Base-by-base conservation (phyloP, 2,797 vertebrate genomes). In the Leuciscus waleckii region DNA sequence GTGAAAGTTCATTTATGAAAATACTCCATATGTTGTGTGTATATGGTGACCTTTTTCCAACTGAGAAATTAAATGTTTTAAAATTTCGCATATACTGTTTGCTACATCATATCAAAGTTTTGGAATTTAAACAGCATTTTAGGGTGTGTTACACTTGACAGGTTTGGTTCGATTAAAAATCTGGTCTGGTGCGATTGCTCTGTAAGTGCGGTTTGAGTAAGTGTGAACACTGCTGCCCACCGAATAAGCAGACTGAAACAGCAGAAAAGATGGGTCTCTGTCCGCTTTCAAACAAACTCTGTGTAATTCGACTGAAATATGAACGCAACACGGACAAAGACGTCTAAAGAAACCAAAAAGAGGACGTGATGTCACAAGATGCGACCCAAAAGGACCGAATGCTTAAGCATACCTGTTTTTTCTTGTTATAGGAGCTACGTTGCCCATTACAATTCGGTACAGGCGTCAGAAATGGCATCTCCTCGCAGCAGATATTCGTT, bases 1-100 rank as follows among this genome's bases (percentile, higher is more conserved):
- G 75, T 56, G 32, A 65, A 80, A 41, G 23, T 43, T 43, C 2
- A 43, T 79, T 78, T 29, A 29, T 63, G 37, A 63, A 78, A 61
- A 26, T 39, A 17, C 51, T 21, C 32, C 35, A 58, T 77, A 41
- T 39, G 35, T 77, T 77, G 8, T 58, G 23, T 13, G 16, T 2
- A 49, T 49, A 21, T 41, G 43, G 17, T 43, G 7, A 26, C 6
- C 4, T 70, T 70, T 70, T 43, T 75, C 5, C 19, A 35, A 51
- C 17, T 51, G n/a, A 17, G 26, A 71, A 43, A 46, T 61, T 2
- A n/a, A 58, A 61, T 26, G 41, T 73, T 43, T 71, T 46, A 26
- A 3, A 43, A 21, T 37, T 37, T 21, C 21, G 35, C 17, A 39
- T 23, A 10, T 29, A 8, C 14, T 13, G 49, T 75, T 75, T 54